phyloP scores from a whole-genome alignment of 2,888 invertebrate species.

The Polymixis lichenea region DNA sequence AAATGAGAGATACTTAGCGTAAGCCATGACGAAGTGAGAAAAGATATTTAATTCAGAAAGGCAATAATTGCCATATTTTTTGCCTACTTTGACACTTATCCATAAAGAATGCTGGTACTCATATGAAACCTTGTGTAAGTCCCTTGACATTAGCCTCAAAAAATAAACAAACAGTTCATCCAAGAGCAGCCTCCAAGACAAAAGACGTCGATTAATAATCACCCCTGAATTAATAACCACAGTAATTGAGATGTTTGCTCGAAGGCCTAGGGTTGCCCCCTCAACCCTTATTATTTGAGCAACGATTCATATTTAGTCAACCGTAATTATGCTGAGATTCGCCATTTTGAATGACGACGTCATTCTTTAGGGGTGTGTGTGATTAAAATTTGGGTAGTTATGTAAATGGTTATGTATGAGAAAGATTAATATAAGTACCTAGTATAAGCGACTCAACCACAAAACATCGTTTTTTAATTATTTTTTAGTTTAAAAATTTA shows the following conservation, averaged over 20 bases:
- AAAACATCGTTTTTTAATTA: too few relatives aligned
- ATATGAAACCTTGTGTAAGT: neutral
- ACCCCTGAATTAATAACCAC: slow-evolving; percentile 86
- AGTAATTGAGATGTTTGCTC: slow-evolving; percentile 89
- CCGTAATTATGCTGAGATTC: slow-evolving; percentile 84
- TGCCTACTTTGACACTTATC: neutral
- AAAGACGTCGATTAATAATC: slow-evolving; percentile 80
- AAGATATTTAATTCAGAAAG: neutral
- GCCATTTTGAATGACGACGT: slow-evolving; percentile 71
- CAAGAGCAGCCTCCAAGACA: slow-evolving; percentile 69
- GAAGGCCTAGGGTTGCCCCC: slow-evolving; percentile 77
- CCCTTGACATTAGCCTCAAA: slow-evolving; percentile 11
- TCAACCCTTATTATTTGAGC: slow-evolving; percentile 80
- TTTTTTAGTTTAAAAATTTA: too few relatives aligned
- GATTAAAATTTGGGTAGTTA: slow-evolving; percentile 21
- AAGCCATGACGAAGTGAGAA: neutral
- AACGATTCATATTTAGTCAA: slow-evolving; percentile 86
- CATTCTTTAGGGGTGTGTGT: slow-evolving; percentile 65
- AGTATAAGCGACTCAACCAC: too few relatives aligned
- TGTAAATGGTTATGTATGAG: neutral
- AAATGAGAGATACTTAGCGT: neutral
- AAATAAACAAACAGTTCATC: slow-evolving; percentile 36
- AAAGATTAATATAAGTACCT: neutral
- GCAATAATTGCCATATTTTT: too few relatives aligned
- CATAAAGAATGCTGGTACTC: neutral